Conservation (phyloP, 2,888 invertebrate species). For the Patella pellucida region DNA sequence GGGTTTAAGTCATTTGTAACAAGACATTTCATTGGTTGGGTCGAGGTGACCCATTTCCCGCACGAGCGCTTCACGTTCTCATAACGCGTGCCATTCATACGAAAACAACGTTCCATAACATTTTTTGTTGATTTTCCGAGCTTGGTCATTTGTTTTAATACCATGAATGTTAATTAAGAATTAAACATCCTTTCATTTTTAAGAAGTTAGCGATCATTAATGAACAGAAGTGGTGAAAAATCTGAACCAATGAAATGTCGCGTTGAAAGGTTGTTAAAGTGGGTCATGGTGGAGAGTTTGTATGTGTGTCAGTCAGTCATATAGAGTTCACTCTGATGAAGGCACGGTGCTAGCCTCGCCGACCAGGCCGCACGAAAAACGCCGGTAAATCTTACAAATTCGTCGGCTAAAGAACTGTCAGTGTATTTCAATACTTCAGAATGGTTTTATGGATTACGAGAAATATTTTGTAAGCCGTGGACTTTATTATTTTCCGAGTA, state of each 20-base stretch:
- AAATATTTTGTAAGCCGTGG: no score
- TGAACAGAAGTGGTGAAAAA: conserved; percentile 15
- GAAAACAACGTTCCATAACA: no score
- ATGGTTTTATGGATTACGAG: not conserved
- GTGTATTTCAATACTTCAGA: not conserved
- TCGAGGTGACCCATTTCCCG: conserved; percentile 30
- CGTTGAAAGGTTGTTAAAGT: conserved; percentile 34
- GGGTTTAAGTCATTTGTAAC: conserved; percentile 25
- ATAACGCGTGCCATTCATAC: no score
- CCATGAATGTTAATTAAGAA: no score
- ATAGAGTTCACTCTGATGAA: conserved; percentile 45
- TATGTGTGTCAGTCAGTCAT: conserved; percentile 60
- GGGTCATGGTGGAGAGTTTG: conserved; percentile 43
- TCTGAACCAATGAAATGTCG: conserved; percentile 35
- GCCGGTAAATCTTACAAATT: conserved; percentile 1
- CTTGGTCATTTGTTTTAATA: no score
- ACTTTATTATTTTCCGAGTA: no score
- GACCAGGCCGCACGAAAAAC: conserved; percentile 14
- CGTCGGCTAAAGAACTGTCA: not conserved
- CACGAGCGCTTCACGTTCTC: conserved; percentile 2
- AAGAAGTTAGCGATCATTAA: not conserved
- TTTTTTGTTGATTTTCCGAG: no score
- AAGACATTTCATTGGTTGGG: conserved; percentile 35
- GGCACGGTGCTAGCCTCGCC: conserved; percentile 28
- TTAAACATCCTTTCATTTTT: no score